Evolutionary conservation across 1,140 invertebrate species (phyloP), one percentile per base, ranked within the genome.

Genomic region (Pseudobourletiella spinata): DNA sequence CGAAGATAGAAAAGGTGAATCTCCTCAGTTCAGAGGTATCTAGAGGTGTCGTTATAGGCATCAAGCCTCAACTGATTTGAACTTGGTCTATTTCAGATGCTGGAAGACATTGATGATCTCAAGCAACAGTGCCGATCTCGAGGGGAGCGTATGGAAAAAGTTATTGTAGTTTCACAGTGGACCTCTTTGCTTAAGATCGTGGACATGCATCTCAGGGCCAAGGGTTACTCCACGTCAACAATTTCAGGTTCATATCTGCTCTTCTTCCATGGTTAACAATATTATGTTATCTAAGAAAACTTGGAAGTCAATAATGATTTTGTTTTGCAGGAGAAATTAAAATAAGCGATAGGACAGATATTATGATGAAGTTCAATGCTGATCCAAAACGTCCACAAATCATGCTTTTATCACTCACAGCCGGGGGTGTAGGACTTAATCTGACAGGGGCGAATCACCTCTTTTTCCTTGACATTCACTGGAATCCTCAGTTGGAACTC

Each of bases 401-500:
- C 30, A 79, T 95, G 70, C 75, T 95, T 26, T 75, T 96, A 0
- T 95, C 91, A 0, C 76, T 96, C 51, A 86, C 83, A 50, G 91
- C 91, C 59, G 93, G 93, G 54, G 92, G 92, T 25, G 90, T 94
- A 42, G 92, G 92, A 11, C 77, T 95, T 3, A 95, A 96, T 78
- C 76, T 96, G 25, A 81, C 90, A 61, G 91, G 91, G 20, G 93
- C 83, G 0, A 95, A 91, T 79, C 89, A 95, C 76, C 77, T 98
- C 11, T 83, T 96, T 44, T 72, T 98, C 2, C 71, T 94, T 1
- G 94, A 97, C 76, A 79, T 91, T 52, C 92, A 96, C 75, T 97
- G 93, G 92, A 97, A 97, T 79, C 93, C 92, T 0, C 91, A 95
- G 69, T 76, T 95, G 24, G 92, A 95, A 76, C 77, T 84, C 3